Base-by-base conservation (phyloP, 2,888 invertebrate species). In the Ophion obscuratus region DNA sequence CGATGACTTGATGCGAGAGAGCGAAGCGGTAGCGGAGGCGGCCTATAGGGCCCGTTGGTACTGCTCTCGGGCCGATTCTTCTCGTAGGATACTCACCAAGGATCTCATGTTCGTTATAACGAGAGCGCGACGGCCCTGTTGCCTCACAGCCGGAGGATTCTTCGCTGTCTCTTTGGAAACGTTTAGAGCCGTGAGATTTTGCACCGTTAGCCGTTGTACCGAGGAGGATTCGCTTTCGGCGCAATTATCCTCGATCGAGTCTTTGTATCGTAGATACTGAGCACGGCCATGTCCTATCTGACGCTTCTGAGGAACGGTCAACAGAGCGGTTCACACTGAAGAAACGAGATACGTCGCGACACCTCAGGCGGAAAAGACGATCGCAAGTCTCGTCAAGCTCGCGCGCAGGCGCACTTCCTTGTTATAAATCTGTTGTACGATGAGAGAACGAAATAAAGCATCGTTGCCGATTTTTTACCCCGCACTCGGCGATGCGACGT, bases 141-240 rank as follows among this genome's bases (percentile, higher is more conserved):
- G 70, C 20, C 76, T 92, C 71, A 90, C 90, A 2, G 91, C 91
- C 27, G 92, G 91, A 6, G 85, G 84, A 31, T 91, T 92, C 75
- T 81, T 88, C 6, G 87, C 89, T 6, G 88, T 91, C 73, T 90
- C 91, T 11, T 83, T 91, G 75, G 87, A 90, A 53, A 90, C 91
- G 44, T 91, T 92, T 66, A 89, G 87, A 10, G 82, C 78, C 5
- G 70, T 78, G n/a, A 70, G 61, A n/a, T 44, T 53, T 53, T 17
- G 1, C 1, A 4, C 14, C 10, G 44, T 44, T 44, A 10, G 44
- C 11, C 24, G 24, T 24, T 24, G 24, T 47, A 47, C 20, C 5
- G n/a, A 17, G 2, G 59, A 24, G 24, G 24, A 61, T 61, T 61
- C 20, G 24, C 20, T 9, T 62, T 62, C 27, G 27, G 9, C 9